Evolutionary conservation across 1,140 invertebrate genomes (phyloP), one percentile per base, ranked within the genome.

Genomic region (Brachionus koreanus): DNA sequence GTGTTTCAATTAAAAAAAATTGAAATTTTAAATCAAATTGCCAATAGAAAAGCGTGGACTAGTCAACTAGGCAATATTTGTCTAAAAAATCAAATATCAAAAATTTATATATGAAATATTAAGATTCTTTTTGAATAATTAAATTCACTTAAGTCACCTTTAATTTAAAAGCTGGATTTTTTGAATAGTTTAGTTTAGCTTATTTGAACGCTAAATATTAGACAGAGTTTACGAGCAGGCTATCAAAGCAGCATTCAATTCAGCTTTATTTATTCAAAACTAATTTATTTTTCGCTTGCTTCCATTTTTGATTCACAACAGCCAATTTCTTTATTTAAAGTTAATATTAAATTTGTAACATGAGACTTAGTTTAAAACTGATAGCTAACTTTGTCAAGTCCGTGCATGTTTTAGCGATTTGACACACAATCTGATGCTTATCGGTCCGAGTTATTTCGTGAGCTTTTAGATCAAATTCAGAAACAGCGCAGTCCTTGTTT

Each of bases 1-100:
- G 49, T 57, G 49, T 57, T 57, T 57, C 49, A 57, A 57, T 57
- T 57, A 57, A 57, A 16, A 57, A n/a, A 57, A 57, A 57, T 57
- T 57, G 49, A 57, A 57, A 57, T 57, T 57, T 57, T 23, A n/a
- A 57, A 57, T 19, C 9, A 57, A 23, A 57, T 57, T 57, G 49
- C 49, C 49, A 16, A 19, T 57, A 57, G 49, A 25, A 57, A 23
- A 57, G 16, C 2, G 5, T 57, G 49, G 16, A 57, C 49, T 57
- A 23, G n/a, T 57, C 49, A 57, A 57, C 49, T 57, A 23, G 49
- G 49, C 49, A 57, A 57, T 57, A 57, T 57, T 57, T 57, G 49
- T 57, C 49, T 57, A 57, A 57, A 57, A 42, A 57, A 57, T 57
- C 49, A 57, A 57, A 23, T 23, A 5, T 57, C n/a, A 57, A 57